Conservation (phyloP, 1,140 invertebrate genomes). For the Pseudomyrmex dendroicus region DNA sequence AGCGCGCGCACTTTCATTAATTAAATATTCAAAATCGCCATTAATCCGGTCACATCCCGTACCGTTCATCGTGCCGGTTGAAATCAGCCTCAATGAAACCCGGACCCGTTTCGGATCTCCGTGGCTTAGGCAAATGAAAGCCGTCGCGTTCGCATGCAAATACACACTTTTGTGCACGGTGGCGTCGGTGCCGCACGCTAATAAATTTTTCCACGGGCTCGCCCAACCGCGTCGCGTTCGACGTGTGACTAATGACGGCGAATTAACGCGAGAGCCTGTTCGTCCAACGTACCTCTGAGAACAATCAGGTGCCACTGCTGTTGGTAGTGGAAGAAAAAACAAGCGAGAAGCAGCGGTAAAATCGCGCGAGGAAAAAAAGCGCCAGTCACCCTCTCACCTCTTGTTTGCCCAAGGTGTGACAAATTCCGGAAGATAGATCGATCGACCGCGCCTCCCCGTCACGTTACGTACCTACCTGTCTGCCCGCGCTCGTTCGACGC, state of each 20-base stretch:
- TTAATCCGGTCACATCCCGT: slow-evolving; percentile 69
- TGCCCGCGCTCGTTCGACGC: slow-evolving; percentile 48
- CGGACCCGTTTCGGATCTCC: slow-evolving; percentile 67
- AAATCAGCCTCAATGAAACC: slow-evolving; percentile 76
- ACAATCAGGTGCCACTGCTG: slow-evolving; percentile 67
- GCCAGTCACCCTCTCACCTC: slow-evolving; percentile 45
- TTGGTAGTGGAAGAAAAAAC: slow-evolving; percentile 17
- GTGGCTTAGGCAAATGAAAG: slow-evolving; percentile 77
- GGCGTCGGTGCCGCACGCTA: slow-evolving; percentile 64
- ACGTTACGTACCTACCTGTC: slow-evolving; percentile 53
- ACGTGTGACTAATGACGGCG: slow-evolving; percentile 77
- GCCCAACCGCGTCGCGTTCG: slow-evolving; percentile 55
- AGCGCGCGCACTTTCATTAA: slow-evolving; percentile 69
- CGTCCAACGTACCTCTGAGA: slow-evolving; percentile 52
- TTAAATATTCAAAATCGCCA: slow-evolving; percentile 79
- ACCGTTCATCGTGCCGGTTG: slow-evolving; percentile 56
- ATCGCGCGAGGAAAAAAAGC: slow-evolving; percentile 28
- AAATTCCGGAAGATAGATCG: slow-evolving; percentile 65
- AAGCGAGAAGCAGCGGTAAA: slow-evolving; percentile 19
- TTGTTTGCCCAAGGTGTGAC: slow-evolving; percentile 61
- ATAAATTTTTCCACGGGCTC: slow-evolving; percentile 79
- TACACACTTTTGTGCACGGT: slow-evolving; percentile 74
- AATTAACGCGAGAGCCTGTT: slow-evolving; percentile 69
- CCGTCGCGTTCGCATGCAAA: slow-evolving; percentile 75
- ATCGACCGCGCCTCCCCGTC: slow-evolving; percentile 58